Percentiles rank a stretch among this genome's conserved stretches.
These are phyloP conservation scores for Amphiprion clarkii DNA, from an alignment of 2,797 vertebrate species.

Conservation along the genomic window DNA sequence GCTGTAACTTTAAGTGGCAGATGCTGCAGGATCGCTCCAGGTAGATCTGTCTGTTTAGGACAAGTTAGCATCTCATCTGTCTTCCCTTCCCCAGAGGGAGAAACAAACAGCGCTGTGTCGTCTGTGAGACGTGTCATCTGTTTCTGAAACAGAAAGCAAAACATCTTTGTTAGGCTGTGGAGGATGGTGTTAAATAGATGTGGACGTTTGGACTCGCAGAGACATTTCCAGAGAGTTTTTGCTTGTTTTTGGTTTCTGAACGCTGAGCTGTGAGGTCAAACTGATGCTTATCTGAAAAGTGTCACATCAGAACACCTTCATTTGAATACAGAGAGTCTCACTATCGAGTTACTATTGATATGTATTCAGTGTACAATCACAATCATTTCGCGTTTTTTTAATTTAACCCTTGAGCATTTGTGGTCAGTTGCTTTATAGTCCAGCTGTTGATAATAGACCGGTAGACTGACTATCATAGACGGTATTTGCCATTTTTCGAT, in stretches of 20 bases:
- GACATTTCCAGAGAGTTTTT: not conserved
- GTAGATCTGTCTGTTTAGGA: conserved; percentile 27
- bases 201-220: not conserved
- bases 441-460: not conserved
- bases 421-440: not conserved
- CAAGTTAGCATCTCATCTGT: not conserved
- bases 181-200: not conserved
- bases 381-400: no score
- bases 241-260: not conserved
- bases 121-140: not conserved
- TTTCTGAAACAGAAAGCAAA: not conserved
- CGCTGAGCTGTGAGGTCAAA: not conserved
- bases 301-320: not conserved
- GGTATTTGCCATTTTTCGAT: no score
- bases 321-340: not conserved
- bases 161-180: not conserved
- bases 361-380: no score
- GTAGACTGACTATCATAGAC: no score
- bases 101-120: conserved; percentile 2
- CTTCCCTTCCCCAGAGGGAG: conserved; percentile 16
- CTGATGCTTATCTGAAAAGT: not conserved
- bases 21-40: conserved; percentile 18
- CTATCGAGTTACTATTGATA: not conserved
- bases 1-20: conserved; percentile 29
- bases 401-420: not conserved